Evolutionary conservation across 2,888 invertebrate species (phyloP), one percentile per base, ranked within the genome.

Genomic region (Cepaea hortensis): DNA sequence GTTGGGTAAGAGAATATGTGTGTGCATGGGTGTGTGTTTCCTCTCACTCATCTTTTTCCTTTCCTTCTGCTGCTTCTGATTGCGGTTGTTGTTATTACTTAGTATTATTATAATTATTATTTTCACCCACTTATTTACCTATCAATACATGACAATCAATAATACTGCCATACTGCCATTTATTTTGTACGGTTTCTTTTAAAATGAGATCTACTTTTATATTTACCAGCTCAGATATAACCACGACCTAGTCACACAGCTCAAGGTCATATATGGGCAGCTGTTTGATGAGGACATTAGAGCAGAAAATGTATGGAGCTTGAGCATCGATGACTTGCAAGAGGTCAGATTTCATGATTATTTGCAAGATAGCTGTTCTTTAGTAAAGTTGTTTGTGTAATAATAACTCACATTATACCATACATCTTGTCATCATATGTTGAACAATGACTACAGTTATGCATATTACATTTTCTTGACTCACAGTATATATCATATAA

Each of bases 181-280:
- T 15, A 20, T 68, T 68, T 9, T 68, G n/a, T 15, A 72, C n/a
- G 5, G 35, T 35, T n/a, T 75, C 15, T 75, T n/a, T 35, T 35
- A 35, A 9, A 6, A n/a, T 75, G 6, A n/a, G 23, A 46, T 15
- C 9, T 5, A 35, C 23, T 15, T 15, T 75, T 35, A 20, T 75
- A 70, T 68, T 81, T 86, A 88, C 9, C 89, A 93, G 93, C 84
- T 93, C 77, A 87, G 90, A 76, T 94, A 92, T 89, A 90, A 91
- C 86, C 91, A 92, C 87, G 91, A 92, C 80, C 88, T 90, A 18
- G 91, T 93, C 18, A 86, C 90, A 48, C 91, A 93, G 73, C 89
- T 94, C 85, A 92, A 92, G 84, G 90, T 91, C 77, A 81, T 94
- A 7, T 91, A 93, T 82, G 72, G 88, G n/a, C 92, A 92, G 84